A percentile compares a stretch with the other conserved stretches of the same genome.
Conservation (phyloP, 2,797 vertebrate species). For the Picus viridis region DNA sequence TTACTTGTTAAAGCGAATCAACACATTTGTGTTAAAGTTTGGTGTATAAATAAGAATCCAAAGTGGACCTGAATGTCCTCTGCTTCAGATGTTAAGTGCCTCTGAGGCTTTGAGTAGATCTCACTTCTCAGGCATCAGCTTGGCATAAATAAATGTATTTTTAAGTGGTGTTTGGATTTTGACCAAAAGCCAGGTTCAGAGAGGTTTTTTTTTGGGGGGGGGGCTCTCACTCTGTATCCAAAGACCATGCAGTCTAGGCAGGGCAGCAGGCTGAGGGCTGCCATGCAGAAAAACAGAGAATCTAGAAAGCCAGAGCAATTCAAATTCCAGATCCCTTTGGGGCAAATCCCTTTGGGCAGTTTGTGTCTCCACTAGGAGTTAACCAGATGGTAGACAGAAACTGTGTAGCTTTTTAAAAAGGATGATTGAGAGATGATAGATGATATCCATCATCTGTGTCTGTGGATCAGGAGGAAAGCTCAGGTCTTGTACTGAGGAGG, state of each 20-base stretch:
- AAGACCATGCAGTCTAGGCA: neutral
- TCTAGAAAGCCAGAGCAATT: neutral
- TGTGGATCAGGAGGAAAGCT: neutral
- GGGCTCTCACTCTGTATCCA: neutral
- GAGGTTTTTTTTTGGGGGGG: neutral
- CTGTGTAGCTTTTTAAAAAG: neutral
- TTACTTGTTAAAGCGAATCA: conserved; percentile 1
- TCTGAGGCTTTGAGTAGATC: neutral
- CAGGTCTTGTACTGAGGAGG: neutral
- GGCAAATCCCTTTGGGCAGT: neutral
- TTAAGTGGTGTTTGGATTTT: neutral
- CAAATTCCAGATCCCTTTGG: neutral
- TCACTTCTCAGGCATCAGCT: neutral
- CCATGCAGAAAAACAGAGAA: neutral
- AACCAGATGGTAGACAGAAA: neutral
- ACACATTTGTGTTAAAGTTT: conserved; percentile 5
- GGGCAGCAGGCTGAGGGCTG: neutral
- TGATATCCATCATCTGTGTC: neutral
- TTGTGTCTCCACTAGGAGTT: neutral
- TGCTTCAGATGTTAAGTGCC: neutral
- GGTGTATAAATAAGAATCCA: conserved; percentile 1
- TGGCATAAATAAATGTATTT: neutral
- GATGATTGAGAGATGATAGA: neutral
- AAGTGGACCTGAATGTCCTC: neutral
- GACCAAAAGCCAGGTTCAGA: neutral